These are phyloP conservation scores for Cheirogaleus medius DNA, from an alignment of 2,113 vertebrate species.

Conservation along the genomic window DNA sequence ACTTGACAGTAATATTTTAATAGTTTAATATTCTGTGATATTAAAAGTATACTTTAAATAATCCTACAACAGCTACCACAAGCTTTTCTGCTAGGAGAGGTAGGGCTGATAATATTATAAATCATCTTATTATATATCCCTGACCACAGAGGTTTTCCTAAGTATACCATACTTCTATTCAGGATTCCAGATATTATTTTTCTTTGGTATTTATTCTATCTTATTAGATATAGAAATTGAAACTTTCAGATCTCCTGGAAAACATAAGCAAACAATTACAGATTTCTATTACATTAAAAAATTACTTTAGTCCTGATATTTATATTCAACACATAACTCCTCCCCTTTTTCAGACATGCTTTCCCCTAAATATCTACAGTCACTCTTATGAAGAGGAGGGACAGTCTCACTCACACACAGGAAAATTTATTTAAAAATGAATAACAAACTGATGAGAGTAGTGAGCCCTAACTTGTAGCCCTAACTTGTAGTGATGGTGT, in stretches of 20 bases:
- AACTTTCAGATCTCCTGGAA: background rate
- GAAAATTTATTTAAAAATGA: background rate
- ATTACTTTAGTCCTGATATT: background rate
- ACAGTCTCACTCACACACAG: background rate
- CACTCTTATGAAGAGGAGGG: background rate
- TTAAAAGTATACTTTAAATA: slow-evolving; percentile 20
- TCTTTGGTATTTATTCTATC: background rate
- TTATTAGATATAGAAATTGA: background rate
- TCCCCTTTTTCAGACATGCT: background rate
- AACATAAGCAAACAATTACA: background rate
- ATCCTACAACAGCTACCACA: background rate
- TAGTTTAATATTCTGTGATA: background rate
- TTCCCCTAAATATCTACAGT: background rate
- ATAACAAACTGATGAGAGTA: background rate
- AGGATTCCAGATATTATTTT: background rate
- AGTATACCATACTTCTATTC: background rate
- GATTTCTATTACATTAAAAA: slow-evolving; percentile 16
- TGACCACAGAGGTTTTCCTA: background rate
- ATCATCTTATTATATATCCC: background rate
- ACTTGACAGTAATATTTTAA: background rate
- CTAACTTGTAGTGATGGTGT: background rate
- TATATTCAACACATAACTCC: background rate
- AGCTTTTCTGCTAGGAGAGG: background rate
- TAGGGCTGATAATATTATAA: background rate
- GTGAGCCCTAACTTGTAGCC: background rate